Conservation (phyloP, 2,113 vertebrate genomes). For the Panthera uncia region DNA sequence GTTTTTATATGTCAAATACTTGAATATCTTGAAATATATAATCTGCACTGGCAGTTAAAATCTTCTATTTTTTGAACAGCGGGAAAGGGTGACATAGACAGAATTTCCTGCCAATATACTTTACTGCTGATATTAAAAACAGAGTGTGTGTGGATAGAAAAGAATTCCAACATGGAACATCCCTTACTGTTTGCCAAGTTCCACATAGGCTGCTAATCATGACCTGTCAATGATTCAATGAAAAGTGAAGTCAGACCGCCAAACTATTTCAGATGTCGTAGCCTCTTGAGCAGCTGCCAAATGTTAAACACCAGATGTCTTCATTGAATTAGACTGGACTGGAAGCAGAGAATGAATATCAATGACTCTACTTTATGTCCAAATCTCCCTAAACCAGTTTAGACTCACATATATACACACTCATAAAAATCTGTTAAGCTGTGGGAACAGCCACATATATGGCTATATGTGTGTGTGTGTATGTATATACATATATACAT, state of each 20-base stretch:
- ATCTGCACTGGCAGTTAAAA: conserved; percentile 50
- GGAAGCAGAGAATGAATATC: not conserved
- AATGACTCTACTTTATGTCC: not conserved
- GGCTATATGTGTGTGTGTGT: too few species aligned
- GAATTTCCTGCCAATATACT: conserved; percentile 55
- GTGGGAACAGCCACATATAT: not conserved
- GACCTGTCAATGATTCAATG: conserved; percentile 57
- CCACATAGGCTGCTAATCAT: conserved; percentile 50
- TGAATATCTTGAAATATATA: conserved; percentile 32
- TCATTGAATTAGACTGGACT: conserved; percentile 12
- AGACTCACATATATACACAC: not conserved
- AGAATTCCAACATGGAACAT: conserved; percentile 44
- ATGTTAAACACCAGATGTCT: conserved; percentile 58
- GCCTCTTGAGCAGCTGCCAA: conserved; percentile 31
- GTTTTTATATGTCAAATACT: conserved; percentile 3
- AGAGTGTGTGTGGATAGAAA: not conserved
- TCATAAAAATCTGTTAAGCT: not conserved
- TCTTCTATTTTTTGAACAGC: conserved; percentile 68
- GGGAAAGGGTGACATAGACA: conserved; percentile 46
- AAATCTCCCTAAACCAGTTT: not conserved
- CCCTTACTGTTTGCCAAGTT: conserved; percentile 42
- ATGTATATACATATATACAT: too few species aligned
- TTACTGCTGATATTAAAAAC: conserved; percentile 43
- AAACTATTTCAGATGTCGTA: conserved; percentile 30
- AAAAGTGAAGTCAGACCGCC: conserved; percentile 51